These are phyloP conservation scores for Pseudois nayaur DNA, from an alignment of 2,113 vertebrate species.

Conservation along the genomic window DNA sequence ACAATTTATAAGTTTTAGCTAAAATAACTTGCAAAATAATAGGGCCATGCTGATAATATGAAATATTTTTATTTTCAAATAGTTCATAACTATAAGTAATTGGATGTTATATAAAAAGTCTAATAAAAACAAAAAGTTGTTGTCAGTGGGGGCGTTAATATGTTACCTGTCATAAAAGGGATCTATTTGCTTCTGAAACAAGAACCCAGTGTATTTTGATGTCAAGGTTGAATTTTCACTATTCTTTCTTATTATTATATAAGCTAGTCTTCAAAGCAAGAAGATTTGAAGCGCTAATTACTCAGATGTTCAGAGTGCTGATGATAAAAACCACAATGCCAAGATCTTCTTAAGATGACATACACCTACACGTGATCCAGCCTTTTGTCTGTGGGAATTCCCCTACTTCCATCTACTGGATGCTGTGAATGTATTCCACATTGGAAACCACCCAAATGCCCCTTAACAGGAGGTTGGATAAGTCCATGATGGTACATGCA, in stretches of 20 bases:
- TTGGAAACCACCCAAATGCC: neutral
- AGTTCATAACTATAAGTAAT: neutral
- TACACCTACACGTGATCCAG: neutral
- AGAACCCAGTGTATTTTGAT: neutral
- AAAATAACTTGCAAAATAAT: conserved; percentile 26
- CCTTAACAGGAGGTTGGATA: neutral
- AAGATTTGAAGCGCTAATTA: neutral
- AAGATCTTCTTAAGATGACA: neutral
- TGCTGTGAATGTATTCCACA: neutral
- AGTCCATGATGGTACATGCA: neutral
- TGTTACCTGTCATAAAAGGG: neutral
- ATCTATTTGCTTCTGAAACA: neutral
- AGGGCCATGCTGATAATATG: neutral
- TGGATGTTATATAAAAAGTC: neutral
- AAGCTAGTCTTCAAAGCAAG: neutral
- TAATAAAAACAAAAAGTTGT: neutral
- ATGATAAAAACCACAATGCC: neutral
- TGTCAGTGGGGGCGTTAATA: neutral
- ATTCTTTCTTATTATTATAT: neutral
- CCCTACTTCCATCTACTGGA: neutral
- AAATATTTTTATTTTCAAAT: conserved; percentile 32
- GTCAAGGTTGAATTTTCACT: neutral
- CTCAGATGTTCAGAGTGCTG: neutral
- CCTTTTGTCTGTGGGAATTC: neutral
- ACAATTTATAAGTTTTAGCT: neutral